Base-by-base conservation (phyloP, 2,113 vertebrate genomes). In the Irena cyanogastra region DNA sequence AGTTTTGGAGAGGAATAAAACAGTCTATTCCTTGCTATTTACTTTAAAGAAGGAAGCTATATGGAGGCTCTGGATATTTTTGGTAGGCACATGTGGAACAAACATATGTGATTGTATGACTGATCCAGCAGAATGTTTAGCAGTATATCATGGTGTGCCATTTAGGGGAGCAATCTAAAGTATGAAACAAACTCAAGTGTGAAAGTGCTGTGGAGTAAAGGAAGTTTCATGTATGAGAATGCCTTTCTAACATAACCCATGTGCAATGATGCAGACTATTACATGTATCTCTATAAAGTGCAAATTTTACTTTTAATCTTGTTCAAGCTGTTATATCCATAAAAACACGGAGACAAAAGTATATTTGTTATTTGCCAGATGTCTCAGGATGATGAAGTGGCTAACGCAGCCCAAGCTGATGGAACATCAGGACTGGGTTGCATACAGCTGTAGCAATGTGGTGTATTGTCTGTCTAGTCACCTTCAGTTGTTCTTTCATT, bases 41-140 rank as follows among this genome's bases (percentile, higher is more conserved):
- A 10, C 30, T 88, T 90, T 72, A 83, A 95, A 95, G 69, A 75
- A 77, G 78, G 61, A 89, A 83, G n/a, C 53, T 89, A 16, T 47
- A 14, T 69, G 45, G 57, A 82, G 42, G 33, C 44, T 68, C 82
- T 89, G 85, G 79, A 64, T 94, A 81, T 89, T 92, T 97, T 96
- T 89, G 77, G 81, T 89, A 78, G 60, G 83, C 76, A 64, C 75
- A 63, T 80, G 87, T 95, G 90, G 88, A 70, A 95, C 41, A 94
- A 91, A 90, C 35, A 45, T 90, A 59, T 91, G 65, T 45, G 63
- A 59, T 52, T 81, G 76, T 52, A 66, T 11, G 76, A 64, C 52
- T 81, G 93, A 86, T 90, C 52, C 31, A 86, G 64, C 68, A 93
- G 83, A 92, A 81, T 66, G 63, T 85, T 90, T 70, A 49, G 52